Evolutionary conservation across 2,797 vertebrate species (phyloP).

Genomic region (Choloepus didactylus): DNA sequence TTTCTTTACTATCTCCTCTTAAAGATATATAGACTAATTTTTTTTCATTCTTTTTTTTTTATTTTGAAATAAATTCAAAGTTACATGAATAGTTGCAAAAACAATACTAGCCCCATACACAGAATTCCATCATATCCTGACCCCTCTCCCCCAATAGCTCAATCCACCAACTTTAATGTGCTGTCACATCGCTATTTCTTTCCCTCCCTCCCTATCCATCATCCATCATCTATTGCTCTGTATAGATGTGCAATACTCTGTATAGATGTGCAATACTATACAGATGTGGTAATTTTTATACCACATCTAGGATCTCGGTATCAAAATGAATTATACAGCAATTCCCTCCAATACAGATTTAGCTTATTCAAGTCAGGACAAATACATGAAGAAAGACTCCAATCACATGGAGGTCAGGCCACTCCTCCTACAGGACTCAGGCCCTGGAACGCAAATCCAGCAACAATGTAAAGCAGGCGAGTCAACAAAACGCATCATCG

Average conservation of each 20-base stretch:
- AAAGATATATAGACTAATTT: conserved; percentile 38
- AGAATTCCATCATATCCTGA: too few relatives aligned
- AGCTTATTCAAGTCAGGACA: conserved; percentile 24
- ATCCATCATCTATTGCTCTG: too few relatives aligned
- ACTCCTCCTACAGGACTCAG: background rate
- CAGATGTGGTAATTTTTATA: background rate
- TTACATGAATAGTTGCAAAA: too few relatives aligned
- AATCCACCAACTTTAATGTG: too few relatives aligned
- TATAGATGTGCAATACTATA: too few relatives aligned
- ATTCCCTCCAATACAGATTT: background rate
- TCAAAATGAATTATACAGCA: conserved; percentile 57
- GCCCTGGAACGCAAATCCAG: background rate
- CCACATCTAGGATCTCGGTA: conserved; percentile 35
- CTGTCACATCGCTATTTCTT: too few relatives aligned
- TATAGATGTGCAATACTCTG: too few relatives aligned
- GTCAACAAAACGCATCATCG: background rate
- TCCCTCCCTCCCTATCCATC: too few relatives aligned
- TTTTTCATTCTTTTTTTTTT: background rate
- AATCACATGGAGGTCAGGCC: background rate
- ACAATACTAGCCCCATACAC: too few relatives aligned
- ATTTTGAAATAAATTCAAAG: too few relatives aligned
- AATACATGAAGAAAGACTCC: background rate
- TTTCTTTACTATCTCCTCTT: conserved; percentile 57
- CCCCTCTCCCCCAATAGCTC: too few relatives aligned
- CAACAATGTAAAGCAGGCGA: background rate